phyloP scores from a whole-genome alignment of 2,888 invertebrate genomes.

The Colletes collaris region DNA sequence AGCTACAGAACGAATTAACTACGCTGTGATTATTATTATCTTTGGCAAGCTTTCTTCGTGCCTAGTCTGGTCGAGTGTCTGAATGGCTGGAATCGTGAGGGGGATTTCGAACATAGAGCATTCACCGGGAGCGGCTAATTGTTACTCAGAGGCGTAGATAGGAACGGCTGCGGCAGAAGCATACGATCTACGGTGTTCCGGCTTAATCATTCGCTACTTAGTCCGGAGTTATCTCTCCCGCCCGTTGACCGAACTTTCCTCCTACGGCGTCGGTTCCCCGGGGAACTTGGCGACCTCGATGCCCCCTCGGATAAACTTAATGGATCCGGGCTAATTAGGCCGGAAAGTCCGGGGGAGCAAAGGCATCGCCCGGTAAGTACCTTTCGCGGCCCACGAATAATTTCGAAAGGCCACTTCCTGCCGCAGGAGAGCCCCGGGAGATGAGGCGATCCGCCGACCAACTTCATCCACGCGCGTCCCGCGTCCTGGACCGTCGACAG shows the following conservation, averaged over 20 bases:
- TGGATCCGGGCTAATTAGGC: conserved; percentile 76
- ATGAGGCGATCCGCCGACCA: conserved; percentile 66
- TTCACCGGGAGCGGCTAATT: conserved; percentile 35
- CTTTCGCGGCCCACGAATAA: conserved; percentile 63
- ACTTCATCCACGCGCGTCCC: conserved; percentile 63
- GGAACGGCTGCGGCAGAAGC: conserved; percentile 15
- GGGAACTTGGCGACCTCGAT: conserved; percentile 60
- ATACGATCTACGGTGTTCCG: conserved; percentile 43
- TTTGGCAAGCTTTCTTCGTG: background rate
- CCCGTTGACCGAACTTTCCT: conserved; percentile 53
- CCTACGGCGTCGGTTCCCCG: conserved; percentile 40
- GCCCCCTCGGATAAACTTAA: conserved; percentile 77
- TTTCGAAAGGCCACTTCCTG: conserved; percentile 59
- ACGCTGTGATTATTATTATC: too few relatives aligned
- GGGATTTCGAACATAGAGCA: background rate
- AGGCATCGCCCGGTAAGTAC: conserved; percentile 46
- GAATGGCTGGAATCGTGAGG: background rate
- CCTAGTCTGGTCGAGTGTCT: background rate
- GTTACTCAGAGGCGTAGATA: conserved; percentile 36
- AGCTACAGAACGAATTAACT: too few relatives aligned
- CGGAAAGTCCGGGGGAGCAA: conserved; percentile 61
- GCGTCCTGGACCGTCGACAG: conserved; percentile 69
- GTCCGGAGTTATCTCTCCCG: conserved; percentile 46
- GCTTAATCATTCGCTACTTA: conserved; percentile 67
- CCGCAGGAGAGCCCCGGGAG: conserved; percentile 69